phyloP scores from a whole-genome alignment of 2,113 vertebrate genomes.

The Columbina picui region DNA sequence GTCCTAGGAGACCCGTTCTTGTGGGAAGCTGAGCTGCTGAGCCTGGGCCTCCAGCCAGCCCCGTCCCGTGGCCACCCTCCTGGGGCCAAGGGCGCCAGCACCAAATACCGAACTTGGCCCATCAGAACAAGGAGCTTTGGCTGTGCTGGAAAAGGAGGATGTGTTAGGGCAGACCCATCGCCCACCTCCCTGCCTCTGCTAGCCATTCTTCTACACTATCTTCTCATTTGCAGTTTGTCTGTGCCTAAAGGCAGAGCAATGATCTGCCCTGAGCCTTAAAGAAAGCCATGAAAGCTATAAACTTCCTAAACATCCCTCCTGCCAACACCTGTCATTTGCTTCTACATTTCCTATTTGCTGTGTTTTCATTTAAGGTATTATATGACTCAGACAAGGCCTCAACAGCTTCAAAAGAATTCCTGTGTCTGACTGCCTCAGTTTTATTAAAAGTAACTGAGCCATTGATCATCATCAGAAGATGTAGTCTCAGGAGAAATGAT shows the following conservation, averaged over 20 bases:
- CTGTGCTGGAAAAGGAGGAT: neutral
- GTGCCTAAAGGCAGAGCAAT: neutral
- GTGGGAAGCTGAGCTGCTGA: neutral
- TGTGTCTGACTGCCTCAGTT: conserved; percentile 29
- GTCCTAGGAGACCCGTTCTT: neutral
- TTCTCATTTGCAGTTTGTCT: conserved; percentile 8
- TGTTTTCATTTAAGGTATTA: conserved; percentile 61
- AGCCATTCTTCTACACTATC: neutral
- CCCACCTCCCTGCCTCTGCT: neutral
- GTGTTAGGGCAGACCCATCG: neutral
- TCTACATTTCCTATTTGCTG: conserved; percentile 37
- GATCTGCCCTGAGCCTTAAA: neutral
- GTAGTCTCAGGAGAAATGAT: conserved; percentile 4
- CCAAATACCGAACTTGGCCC: neutral
- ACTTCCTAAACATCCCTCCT: conserved; percentile 26
- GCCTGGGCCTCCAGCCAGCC: neutral
- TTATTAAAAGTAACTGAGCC: conserved; percentile 67
- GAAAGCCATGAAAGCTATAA: conserved; percentile 23
- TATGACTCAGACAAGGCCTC: conserved; percentile 39
- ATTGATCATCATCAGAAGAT: conserved; percentile 55
- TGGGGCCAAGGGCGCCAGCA: neutral
- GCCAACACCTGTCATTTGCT: conserved; percentile 47
- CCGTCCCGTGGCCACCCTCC: neutral
- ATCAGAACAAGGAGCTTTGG: neutral
- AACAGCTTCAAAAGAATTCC: conserved; percentile 59